Evolutionary conservation across 2,888 invertebrate genomes (phyloP).

Genomic region (Polyommatus iphigenia): DNA sequence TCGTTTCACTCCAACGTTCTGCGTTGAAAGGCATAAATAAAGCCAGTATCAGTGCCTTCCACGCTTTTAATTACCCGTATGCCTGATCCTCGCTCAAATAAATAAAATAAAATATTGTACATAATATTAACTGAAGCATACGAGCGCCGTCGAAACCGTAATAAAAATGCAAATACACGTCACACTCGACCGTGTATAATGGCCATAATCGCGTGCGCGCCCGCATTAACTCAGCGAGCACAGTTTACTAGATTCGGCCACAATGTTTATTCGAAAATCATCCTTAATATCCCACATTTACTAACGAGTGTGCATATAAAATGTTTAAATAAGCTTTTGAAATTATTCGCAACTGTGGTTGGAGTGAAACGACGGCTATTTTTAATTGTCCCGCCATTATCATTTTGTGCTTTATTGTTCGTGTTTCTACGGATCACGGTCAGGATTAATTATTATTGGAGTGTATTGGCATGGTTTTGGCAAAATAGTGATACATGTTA

Average conservation of each 20-base stretch:
- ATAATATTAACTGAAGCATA: constrained; percentile 33
- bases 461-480: background rate
- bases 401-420: constrained; percentile 15
- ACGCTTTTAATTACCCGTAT: constrained; percentile 28
- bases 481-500: background rate
- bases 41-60: constrained; percentile 22
- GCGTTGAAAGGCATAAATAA: constrained; percentile 21
- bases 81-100: constrained; percentile 28
- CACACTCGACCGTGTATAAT: constrained; percentile 47
- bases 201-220: constrained; percentile 54
- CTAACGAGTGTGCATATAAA: constrained; percentile 60
- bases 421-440: background rate
- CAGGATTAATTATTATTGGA: background rate
- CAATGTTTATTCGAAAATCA: constrained; percentile 61
- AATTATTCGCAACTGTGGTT: constrained; percentile 20
- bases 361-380: constrained; percentile 3
- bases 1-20: constrained; percentile 24
- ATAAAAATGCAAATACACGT: constrained; percentile 44
- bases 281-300: constrained; percentile 64
- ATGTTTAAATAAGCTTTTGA: constrained; percentile 50
- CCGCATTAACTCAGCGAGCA: constrained; percentile 49
- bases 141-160: constrained; percentile 38
- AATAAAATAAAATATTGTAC: constrained; percentile 34
- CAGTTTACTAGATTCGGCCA: constrained; percentile 51
- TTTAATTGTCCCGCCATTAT: constrained; percentile 16